Percentiles rank a stretch among this genome's conserved stretches.
phyloP scores from a whole-genome alignment of 1,140 invertebrate genomes.

The Neodiprion lecontei region DNA sequence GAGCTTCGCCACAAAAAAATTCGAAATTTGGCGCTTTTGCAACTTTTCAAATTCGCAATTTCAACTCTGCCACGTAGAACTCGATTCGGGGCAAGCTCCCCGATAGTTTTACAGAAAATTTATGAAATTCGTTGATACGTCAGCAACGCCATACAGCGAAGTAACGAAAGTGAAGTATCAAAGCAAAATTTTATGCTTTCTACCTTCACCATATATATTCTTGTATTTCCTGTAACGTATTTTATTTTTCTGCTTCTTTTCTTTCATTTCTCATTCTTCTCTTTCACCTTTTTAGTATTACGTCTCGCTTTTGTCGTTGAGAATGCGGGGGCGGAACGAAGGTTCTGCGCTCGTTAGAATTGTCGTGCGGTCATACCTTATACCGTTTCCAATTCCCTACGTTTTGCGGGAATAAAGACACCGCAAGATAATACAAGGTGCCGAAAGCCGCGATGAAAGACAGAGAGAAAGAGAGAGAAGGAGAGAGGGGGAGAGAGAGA shows the following conservation, averaged over 20 bases:
- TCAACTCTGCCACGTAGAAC: too few species aligned
- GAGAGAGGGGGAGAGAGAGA: slow-evolving; percentile 11
- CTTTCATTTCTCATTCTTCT: neutral
- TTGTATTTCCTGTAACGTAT: neutral
- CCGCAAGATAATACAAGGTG: too few species aligned
- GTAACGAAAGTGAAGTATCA: too few species aligned
- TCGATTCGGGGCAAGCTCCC: too few species aligned
- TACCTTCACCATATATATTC: too few species aligned
- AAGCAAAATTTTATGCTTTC: too few species aligned
- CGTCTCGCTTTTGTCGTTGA: slow-evolving; percentile 21
- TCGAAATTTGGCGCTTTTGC: too few species aligned
- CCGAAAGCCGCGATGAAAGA: slow-evolving; percentile 7
- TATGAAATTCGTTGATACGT: too few species aligned
- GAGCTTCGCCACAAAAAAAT: too few species aligned
- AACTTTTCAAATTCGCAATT: too few species aligned
- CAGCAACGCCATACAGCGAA: too few species aligned
- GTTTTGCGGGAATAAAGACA: neutral
- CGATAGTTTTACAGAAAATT: too few species aligned
- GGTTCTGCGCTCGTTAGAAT: slow-evolving; percentile 1
- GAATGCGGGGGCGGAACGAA: slow-evolving; percentile 4
- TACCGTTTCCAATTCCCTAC: slow-evolving; percentile 12
- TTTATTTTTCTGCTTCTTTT: slow-evolving; percentile 24
- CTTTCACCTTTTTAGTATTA: slow-evolving; percentile 21
- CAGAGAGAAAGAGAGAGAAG: neutral
- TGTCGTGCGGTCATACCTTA: neutral